Evolutionary conservation across 2,797 vertebrate species (phyloP), one percentile per base, ranked within the genome.

Genomic region (Bradypodion pumilum): DNA sequence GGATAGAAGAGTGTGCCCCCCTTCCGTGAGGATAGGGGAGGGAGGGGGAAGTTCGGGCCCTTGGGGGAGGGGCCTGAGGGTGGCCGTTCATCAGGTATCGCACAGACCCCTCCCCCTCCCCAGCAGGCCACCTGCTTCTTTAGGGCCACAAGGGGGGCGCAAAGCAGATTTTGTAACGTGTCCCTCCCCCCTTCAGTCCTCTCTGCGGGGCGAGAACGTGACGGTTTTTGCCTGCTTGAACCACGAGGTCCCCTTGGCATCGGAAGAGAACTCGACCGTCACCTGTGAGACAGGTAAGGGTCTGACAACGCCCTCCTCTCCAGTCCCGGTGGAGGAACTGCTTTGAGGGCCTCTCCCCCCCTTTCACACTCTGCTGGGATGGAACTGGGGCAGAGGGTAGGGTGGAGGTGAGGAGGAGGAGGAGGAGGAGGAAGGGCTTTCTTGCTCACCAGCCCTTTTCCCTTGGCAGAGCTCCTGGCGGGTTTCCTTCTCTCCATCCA

Each of bases 141-240:
- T 1, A 5, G n/a, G 13, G 16, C 13, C 32, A 66, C 15, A 29
- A 66, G 65, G 66, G 35, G 10, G 15, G 19, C 15, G 66, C n/a
- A n/a, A n/a, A n/a, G n/a, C n/a, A n/a, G n/a, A n/a, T n/a, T n/a
- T n/a, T n/a, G n/a, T n/a, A n/a, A n/a, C 5, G 6, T 9, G 3
- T 32, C 77, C 16, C 42, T 74, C 88, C 56, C 72, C 0, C 88
- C 69, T 69, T 0, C 80, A 92, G 93, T 91, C 92, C 42, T 97
- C 97, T 8, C 89, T 97, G 87, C 96, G 82, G 85, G 98, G 98
- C 23, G 97, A 98, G 87, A 99, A 99, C 3, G 95, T 98, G 89
- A 99, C 98, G 0, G 97, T 99, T 80, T 98, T 99, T 0, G 98
- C 98, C 66, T 99, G 98, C 92, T 94, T 99, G 91, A 98, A 97